Base-by-base conservation (phyloP, 2,888 invertebrate species). In the Hydropsyche betteni region DNA sequence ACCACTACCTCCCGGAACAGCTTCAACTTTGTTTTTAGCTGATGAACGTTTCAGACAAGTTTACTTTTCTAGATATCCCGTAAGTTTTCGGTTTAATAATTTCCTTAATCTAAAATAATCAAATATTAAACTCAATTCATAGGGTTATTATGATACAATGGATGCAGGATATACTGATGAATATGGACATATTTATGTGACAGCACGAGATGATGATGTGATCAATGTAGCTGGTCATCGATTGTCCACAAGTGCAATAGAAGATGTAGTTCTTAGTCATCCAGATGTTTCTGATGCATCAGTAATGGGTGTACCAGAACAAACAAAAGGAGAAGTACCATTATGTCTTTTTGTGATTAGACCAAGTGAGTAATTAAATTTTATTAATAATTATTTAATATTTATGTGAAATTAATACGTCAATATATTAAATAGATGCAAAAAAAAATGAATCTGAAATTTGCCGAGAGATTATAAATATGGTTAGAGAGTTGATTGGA, bases 141-240 rank as follows among this genome's bases (percentile, higher is more conserved):
- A 95, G 94, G 95, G 94, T 4, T 95, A 91, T 84, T 96, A 98
- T 82, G 97, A 97, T 82, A 97, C 97, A 0, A 97, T 97, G 94
- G 98, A 98, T 83, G 96, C 96, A 0, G 98, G 97, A 0, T 95
- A 93, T 84, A 89, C 91, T 75, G 95, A 96, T 82, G 90, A 92
- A 74, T 90, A 92, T 80, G 96, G 96, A 0, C 94, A 94, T 74
- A 89, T 98, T 1, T 95, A 93, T 85, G 95, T 98, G 12, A 94
- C 96, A 71, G 94, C 97, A 0, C 88, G 98, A 50, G 96, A 95
- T 77, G 98, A 98, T 85, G 98, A 98, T 84, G 94, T 96, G 77
- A 97, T 98, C 81, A 98, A 98, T 83, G 97, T 98, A 0, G 95
- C 98, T 0, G 98, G 97, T 0, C 97, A 97, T 83, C 88, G 97